phyloP scores from a whole-genome alignment of 2,797 vertebrate genomes.

The Gobio occitaniae region DNA sequence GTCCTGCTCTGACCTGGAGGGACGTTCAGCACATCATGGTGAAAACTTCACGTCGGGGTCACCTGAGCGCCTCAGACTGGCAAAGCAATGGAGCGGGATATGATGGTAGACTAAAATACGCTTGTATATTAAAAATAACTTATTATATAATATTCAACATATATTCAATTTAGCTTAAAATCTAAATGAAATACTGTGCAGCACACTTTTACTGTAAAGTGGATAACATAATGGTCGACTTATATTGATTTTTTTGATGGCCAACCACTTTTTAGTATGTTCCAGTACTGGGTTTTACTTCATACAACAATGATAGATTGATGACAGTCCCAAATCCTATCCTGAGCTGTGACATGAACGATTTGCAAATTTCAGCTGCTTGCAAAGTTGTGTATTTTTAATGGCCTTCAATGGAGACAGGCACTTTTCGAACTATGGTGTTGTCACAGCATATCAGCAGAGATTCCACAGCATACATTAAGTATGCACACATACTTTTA shows the following conservation, averaged over 20 bases:
- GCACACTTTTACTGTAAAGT: neutral
- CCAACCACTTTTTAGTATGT: neutral
- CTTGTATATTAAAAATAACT: neutral
- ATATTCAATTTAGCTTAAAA: neutral
- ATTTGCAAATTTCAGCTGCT: neutral
- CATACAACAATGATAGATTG: neutral
- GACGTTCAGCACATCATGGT: constrained; percentile 97
- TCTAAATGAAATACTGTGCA: neutral
- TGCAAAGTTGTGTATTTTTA: neutral
- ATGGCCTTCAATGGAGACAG: neutral
- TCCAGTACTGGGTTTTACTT: neutral
- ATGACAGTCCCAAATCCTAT: neutral
- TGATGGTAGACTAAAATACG: constrained; percentile 78
- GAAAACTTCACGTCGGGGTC: constrained; percentile 87
- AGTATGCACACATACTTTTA: too few species aligned
- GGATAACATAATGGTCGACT: neutral
- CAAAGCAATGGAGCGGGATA: constrained; percentile 91
- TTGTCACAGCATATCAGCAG: neutral
- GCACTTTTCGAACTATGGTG: neutral
- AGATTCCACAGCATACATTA: neutral
- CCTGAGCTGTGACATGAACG: neutral
- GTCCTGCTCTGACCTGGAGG: constrained; percentile 93
- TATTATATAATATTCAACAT: neutral
- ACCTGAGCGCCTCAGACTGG: constrained; percentile 91
- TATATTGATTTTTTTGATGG: neutral